phyloP scores from a whole-genome alignment of 2,797 vertebrate genomes.

The Cheirogaleus major region DNA sequence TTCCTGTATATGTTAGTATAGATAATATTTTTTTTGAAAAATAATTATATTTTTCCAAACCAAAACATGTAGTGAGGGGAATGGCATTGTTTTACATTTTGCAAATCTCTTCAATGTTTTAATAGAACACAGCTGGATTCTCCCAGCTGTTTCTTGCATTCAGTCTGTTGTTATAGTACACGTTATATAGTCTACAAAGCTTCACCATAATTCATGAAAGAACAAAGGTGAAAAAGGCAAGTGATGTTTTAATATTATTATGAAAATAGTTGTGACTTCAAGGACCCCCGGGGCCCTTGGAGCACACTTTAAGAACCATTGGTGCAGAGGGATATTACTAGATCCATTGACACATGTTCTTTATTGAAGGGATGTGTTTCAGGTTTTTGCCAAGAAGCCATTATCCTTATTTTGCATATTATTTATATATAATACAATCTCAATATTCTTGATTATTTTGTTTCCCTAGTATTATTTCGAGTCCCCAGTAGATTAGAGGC shows the following conservation, averaged over 20 bases:
- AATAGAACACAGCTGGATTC: neutral
- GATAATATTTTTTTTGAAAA: neutral
- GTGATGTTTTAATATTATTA: neutral
- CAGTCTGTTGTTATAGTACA: neutral
- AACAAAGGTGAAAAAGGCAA: neutral
- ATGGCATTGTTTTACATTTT: neutral
- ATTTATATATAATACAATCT: neutral
- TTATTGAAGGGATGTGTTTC: neutral
- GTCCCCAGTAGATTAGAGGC: neutral
- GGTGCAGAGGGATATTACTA: neutral
- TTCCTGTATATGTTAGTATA: neutral
- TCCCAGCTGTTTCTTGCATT: neutral
- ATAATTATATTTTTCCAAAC: neutral
- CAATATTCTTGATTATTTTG: neutral
- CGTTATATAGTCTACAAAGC: neutral
- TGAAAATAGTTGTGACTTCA: neutral
- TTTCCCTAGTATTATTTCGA: neutral
- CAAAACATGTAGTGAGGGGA: neutral
- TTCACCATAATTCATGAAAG: neutral
- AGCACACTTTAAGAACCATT: neutral
- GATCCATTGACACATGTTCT: neutral
- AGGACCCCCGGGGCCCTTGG: neutral
- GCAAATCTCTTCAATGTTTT: neutral
- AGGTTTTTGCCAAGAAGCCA: neutral
- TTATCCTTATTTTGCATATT: neutral